phyloP scores from a whole-genome alignment of 2,113 vertebrate genomes.

The Ciconia maguari region DNA sequence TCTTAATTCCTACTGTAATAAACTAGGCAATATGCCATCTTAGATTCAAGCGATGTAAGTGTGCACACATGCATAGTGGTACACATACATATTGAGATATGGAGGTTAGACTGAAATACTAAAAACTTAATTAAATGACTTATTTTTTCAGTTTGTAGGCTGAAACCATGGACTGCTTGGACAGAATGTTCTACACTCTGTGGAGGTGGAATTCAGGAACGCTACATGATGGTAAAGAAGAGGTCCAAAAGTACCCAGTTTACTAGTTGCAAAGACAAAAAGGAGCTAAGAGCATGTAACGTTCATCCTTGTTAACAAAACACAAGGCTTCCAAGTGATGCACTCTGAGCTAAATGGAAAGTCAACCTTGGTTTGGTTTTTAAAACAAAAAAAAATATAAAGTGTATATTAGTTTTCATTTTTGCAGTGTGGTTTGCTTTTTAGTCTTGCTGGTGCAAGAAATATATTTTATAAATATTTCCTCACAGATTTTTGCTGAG shows the following conservation, averaged over 20 bases:
- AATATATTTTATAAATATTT: conserved; percentile 73
- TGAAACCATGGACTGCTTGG: conserved; percentile 96
- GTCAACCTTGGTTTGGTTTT: conserved; percentile 77
- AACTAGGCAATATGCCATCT: neutral
- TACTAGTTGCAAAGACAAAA: conserved; percentile 97
- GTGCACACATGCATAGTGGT: neutral
- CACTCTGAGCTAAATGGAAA: conserved; percentile 76
- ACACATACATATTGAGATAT: neutral
- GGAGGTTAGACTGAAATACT: neutral
- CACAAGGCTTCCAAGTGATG: conserved; percentile 56
- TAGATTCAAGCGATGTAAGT: neutral
- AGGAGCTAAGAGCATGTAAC: conserved; percentile 95
- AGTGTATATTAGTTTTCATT: conserved; percentile 76
- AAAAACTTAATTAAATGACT: neutral
- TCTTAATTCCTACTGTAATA: neutral
- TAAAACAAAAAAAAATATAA: conserved; percentile 59
- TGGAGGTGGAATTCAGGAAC: conserved; percentile 94
- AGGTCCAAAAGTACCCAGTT: conserved; percentile 90
- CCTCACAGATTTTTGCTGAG: conserved; percentile 51
- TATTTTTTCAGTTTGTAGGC: conserved; percentile 83
- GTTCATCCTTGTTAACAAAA: conserved; percentile 92
- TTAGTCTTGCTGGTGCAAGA: conserved; percentile 76
- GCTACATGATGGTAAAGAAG: conserved; percentile 95
- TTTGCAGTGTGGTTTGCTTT: conserved; percentile 75
- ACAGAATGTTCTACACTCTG: conserved; percentile 93